Conservation (phyloP, 2,888 invertebrate genomes). For the Acronicta leporina region DNA sequence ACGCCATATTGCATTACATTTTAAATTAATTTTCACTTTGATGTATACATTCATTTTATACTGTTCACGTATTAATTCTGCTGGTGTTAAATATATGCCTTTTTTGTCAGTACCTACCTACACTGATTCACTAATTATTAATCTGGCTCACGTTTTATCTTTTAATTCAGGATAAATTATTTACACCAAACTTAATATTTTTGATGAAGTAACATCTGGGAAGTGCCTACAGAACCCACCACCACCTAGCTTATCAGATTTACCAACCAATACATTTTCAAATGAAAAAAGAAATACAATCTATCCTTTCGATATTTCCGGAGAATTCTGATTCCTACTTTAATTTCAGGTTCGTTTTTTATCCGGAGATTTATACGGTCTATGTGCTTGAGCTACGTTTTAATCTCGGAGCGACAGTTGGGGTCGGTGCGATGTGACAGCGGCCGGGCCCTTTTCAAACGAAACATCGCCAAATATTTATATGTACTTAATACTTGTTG, state of each 20-base stretch:
- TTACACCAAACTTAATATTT: no score
- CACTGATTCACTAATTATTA: no score
- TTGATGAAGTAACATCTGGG: no score
- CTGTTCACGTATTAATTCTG: constrained; percentile 5
- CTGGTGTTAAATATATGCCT: not conserved
- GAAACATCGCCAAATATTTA: constrained; percentile 46
- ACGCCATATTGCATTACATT: constrained; percentile 23
- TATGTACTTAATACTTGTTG: constrained; percentile 33
- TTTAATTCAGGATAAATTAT: no score
- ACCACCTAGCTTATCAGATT: no score
- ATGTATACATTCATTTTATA: constrained; percentile 2
- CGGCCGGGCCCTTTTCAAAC: constrained; percentile 49
- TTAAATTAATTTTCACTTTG: constrained; percentile 30
- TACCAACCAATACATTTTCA: constrained; percentile 20
- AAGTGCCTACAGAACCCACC: no score
- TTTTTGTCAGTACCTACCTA: no score
- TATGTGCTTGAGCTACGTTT: constrained; percentile 41
- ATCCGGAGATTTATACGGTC: constrained; percentile 38
- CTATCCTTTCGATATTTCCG: constrained; percentile 11
- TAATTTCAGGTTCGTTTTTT: constrained; percentile 29
- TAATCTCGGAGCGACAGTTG: constrained; percentile 53
- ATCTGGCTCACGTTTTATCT: no score
- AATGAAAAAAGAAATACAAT: constrained; percentile 25
- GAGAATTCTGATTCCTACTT: constrained; percentile 36
- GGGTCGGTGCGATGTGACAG: constrained; percentile 49